Percentiles rank a stretch among this genome's conserved stretches.
Conservation (phyloP, 2,888 invertebrate genomes). For the Thelaira solivaga region DNA sequence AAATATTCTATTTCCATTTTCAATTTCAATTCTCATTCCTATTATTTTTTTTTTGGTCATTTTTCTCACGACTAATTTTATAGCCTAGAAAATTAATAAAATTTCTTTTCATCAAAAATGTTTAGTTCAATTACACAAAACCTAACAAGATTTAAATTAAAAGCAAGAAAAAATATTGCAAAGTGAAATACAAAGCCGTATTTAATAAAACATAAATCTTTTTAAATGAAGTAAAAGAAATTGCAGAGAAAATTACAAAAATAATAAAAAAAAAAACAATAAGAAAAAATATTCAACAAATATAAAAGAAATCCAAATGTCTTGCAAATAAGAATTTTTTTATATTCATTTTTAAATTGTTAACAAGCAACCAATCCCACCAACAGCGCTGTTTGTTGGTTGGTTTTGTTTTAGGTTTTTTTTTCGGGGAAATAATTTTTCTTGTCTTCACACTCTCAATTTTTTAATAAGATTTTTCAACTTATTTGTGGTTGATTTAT, state of each 20-base stretch:
- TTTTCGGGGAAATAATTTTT: conserved; percentile 4
- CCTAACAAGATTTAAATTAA: conserved; percentile 10
- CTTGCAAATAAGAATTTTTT: conserved; percentile 30
- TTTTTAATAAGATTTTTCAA: conserved; percentile 38
- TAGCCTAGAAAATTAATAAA: too few species aligned
- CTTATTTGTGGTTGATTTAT: conserved; percentile 44
- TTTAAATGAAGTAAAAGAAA: conserved; percentile 28
- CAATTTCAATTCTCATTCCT: too few species aligned
- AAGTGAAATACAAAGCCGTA: background rate
- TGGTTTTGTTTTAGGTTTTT: background rate
- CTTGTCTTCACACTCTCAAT: conserved; percentile 31
- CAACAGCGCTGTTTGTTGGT: too few species aligned
- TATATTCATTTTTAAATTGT: too few species aligned
- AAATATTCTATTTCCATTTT: too few species aligned
- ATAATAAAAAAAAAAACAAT: background rate
- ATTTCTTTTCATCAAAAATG: too few species aligned
- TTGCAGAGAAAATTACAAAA: background rate
- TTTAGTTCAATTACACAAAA: background rate
- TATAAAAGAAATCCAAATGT: conserved; percentile 7
- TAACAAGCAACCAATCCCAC: too few species aligned
- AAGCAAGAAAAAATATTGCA: background rate
- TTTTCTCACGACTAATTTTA: too few species aligned
- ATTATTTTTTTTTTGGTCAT: too few species aligned
- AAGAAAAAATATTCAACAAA: conserved; percentile 3
- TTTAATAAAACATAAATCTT: conserved; percentile 45